Conservation (phyloP, 2,113 vertebrate genomes). For the Pelecanoides urinatrix region DNA sequence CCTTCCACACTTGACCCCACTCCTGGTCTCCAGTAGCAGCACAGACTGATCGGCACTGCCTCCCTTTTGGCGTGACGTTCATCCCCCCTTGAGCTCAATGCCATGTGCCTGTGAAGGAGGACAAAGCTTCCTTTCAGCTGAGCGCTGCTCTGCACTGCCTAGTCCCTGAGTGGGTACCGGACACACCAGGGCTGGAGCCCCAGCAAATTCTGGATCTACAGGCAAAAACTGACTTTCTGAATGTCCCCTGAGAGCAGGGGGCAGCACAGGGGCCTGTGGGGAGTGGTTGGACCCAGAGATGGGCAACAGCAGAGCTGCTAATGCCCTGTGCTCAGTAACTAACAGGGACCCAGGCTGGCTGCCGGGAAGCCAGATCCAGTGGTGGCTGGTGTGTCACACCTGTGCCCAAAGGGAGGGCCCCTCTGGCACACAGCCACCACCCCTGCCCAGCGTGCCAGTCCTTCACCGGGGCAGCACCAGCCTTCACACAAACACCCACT, state of each 20-base stretch:
- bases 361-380: neutral
- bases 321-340: neutral
- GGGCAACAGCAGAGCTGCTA: neutral
- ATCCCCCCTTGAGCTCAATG: neutral
- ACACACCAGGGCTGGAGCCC: neutral
- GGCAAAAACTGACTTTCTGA: neutral
- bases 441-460: fast-evolving
- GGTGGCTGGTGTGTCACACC: neutral
- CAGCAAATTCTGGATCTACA: neutral
- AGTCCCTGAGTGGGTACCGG: neutral
- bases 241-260: neutral
- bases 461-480: neutral
- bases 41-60: neutral
- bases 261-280: neutral
- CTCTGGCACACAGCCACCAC: fast-evolving
- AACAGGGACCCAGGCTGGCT: neutral
- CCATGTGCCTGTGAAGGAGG: neutral
- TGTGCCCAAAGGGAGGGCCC: neutral
- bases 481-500: neutral
- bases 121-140: neutral
- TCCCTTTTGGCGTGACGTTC: neutral
- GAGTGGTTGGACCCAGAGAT: neutral
- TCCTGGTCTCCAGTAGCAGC: neutral
- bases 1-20: neutral
- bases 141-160: neutral